Evolutionary conservation across 2,797 vertebrate genomes (phyloP), one percentile per base, ranked within the genome.

Genomic region (Sebastes paucispinis): DNA sequence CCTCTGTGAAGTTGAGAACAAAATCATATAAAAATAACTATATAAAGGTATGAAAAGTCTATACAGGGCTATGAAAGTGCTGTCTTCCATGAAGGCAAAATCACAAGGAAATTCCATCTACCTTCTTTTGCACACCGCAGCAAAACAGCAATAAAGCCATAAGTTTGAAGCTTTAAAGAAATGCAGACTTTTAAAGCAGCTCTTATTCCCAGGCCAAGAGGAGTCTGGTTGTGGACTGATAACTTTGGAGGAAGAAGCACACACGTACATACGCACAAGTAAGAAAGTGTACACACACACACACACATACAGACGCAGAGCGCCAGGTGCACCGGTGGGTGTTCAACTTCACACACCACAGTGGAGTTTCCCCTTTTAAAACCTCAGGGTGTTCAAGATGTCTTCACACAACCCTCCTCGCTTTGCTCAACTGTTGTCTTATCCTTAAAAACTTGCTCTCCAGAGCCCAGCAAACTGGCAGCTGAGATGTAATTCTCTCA

Each of bases 191-290:
- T 85, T 60, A 92, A 86, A 86, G 73, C 69, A 73, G 66, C 72
- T 82, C 87, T 85, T 89, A 92, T 91, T 93, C 79, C 90, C 86
- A 83, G 71, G 80, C 77, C 68, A 86, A 12, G 70, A 88, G 68
- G 83, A 84, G 86, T 82, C 92, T 93, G 92, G 79, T 58, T 83
- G 76, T 65, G 55, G 79, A 88, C 88, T 90, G 92, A 92, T 91
- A 91, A 92, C 78, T 93, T 82, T 54, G 50, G 67, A 72, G 73
- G 78, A 80, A 74, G 70, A 85, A 66, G 43, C 73, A 62, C 66
- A 63, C 27, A 43, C 60, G 77, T 73, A 69, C 43, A 6, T n/a
- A 80, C 64, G 36, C 77, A 79, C 58, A 66, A 50, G 36, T 4
- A 81, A 47, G 18, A 8, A 27, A 55, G 62, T 77, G 75, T 47